Percentiles rank a stretch among this genome's conserved stretches.
Evolutionary conservation across 2,888 invertebrate genomes (phyloP).

Genomic region (Quadroppia sp.): DNA sequence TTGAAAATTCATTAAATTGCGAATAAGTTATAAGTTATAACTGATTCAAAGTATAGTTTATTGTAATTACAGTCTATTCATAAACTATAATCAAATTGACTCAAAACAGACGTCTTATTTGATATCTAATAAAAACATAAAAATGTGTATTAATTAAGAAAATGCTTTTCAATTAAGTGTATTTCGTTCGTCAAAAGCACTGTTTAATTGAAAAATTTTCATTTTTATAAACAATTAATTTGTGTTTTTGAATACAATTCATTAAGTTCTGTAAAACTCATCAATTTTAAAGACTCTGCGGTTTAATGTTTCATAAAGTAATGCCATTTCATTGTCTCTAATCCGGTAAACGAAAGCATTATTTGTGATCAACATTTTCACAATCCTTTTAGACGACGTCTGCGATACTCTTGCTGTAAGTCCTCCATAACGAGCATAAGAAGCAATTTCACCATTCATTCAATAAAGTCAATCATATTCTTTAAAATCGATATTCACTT

Average conservation of each 20-base stretch:
- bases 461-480: neutral
- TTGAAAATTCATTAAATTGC: conserved; percentile 1
- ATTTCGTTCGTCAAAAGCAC: neutral
- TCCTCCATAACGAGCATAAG: neutral
- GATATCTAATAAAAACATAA: neutral
- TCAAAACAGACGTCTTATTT: conserved; percentile 9
- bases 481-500: neutral
- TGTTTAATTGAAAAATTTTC: too few relatives aligned
- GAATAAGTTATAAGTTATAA: neutral
- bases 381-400: neutral
- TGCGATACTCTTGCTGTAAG: neutral
- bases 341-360: neutral
- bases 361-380: too few relatives aligned
- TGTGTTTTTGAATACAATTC: neutral
- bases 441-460: neutral
- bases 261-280: neutral
- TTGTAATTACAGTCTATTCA: neutral
- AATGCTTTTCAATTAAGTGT: conserved; percentile 12
- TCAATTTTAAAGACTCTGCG: neutral
- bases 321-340: conserved; percentile 1
- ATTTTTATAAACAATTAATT: neutral
- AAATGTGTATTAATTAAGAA: conserved; percentile 7
- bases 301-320: neutral
- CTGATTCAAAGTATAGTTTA: neutral
- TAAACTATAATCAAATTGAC: neutral